A percentile compares a stretch with the other conserved stretches of the same genome.
phyloP scores from a whole-genome alignment of 2,113 vertebrate species.

The Pterocles burchelli region DNA sequence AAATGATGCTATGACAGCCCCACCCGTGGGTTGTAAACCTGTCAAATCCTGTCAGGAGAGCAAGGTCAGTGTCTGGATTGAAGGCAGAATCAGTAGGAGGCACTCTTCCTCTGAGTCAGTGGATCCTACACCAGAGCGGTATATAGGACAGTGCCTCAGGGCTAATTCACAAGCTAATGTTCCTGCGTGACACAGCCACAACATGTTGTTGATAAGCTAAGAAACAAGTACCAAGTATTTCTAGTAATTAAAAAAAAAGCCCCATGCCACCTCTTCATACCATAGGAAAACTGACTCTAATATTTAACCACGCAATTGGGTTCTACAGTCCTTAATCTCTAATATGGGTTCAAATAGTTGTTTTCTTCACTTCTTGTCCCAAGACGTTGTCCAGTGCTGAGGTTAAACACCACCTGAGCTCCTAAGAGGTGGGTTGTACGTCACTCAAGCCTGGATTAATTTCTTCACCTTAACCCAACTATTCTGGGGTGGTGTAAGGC shows the following conservation, averaged over 20 bases:
- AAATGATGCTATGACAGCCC: slow-evolving; percentile 62
- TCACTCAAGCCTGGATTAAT: background rate
- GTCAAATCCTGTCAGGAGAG: slow-evolving; percentile 41
- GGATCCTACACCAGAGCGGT: slow-evolving; percentile 32
- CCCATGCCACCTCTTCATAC: background rate
- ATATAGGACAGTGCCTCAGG: slow-evolving; percentile 62
- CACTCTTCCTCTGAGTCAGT: slow-evolving; percentile 65
- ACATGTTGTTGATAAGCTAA: slow-evolving; percentile 63
- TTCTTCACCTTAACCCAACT: background rate
- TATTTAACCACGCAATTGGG: background rate
- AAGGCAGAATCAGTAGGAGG: slow-evolving; percentile 63
- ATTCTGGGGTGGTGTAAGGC: background rate
- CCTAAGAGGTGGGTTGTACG: background rate
- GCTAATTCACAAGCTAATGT: slow-evolving; percentile 62
- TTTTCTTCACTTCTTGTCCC: background rate
- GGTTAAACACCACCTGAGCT: background rate
- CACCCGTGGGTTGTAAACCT: slow-evolving; percentile 59
- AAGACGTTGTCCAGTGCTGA: background rate
- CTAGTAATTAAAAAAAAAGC: slow-evolving; percentile 37
- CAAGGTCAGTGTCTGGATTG: slow-evolving; percentile 35
- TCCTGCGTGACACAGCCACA: slow-evolving; percentile 54
- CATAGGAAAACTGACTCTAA: background rate
- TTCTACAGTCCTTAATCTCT: background rate
- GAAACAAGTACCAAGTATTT: slow-evolving; percentile 56
- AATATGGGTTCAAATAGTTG: background rate